A percentile compares a stretch with the other conserved stretches of the same genome.
Conservation (phyloP, 2,113 vertebrate species). For the Osmerus mordax region DNA sequence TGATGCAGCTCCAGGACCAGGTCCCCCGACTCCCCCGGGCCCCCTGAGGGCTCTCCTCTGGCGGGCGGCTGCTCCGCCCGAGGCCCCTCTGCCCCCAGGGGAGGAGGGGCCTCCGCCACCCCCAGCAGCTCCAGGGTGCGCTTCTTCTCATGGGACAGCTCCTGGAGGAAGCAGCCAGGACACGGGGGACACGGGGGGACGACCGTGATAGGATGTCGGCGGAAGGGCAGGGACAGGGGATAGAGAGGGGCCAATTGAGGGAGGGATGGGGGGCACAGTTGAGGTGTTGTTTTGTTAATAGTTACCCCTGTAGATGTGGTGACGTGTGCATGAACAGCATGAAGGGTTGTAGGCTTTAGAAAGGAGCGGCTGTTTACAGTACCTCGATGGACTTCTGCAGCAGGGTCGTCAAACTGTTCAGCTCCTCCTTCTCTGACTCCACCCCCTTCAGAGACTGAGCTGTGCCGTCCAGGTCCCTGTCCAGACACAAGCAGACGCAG, state of each 20-base stretch:
- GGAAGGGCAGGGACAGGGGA: not conserved
- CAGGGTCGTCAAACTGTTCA: constrained; percentile 78
- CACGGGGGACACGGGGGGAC: no score
- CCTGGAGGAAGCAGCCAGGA: constrained; percentile 62
- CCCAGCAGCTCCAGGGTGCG: constrained; percentile 84
- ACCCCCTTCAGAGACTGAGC: constrained; percentile 84
- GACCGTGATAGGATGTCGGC: no score
- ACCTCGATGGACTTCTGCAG: constrained; percentile 92
- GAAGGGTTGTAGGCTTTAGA: no score
- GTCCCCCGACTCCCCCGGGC: constrained; percentile 51
- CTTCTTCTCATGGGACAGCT: constrained; percentile 89
- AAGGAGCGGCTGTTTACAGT: constrained; percentile 2
- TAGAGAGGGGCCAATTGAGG: no score
- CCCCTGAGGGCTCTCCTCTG: constrained; percentile 46
- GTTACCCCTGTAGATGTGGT: not conserved
- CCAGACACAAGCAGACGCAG: constrained; percentile 19
- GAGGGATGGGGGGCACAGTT: not conserved
- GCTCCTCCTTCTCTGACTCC: constrained; percentile 87
- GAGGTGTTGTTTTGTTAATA: not conserved
- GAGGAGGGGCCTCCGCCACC: constrained; percentile 67
- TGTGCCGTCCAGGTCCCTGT: constrained; percentile 90
- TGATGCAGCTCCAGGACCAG: constrained; percentile 81
- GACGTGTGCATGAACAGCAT: no score
- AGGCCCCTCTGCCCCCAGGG: constrained; percentile 14
- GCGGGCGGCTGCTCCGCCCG: not conserved